These are phyloP conservation scores for Drosophila equinoxialis DNA, from an alignment of 1,140 invertebrate genomes.

Conservation along the genomic window DNA sequence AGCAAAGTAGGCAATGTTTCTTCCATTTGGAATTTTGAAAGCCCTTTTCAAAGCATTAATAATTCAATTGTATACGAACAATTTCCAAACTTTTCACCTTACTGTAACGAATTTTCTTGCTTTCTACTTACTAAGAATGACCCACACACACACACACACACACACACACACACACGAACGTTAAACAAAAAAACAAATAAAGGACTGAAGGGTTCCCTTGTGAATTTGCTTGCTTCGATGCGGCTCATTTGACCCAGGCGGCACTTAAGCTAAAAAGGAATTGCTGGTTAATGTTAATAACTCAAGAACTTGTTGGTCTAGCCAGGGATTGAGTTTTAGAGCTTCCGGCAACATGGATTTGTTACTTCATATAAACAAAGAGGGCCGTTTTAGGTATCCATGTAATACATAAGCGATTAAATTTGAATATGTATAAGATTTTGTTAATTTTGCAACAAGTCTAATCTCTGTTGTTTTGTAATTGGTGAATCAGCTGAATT, in stretches of 20 bases:
- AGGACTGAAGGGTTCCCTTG: slow-evolving; percentile 51
- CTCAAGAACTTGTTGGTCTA: slow-evolving; percentile 61
- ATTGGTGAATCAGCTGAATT: too few species aligned
- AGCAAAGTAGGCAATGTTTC: slow-evolving; percentile 58
- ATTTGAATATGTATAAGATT: too few species aligned
- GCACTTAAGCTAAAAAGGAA: slow-evolving; percentile 31
- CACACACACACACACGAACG: slow-evolving; percentile 21
- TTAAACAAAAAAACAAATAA: slow-evolving; percentile 41
- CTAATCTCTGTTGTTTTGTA: too few species aligned
- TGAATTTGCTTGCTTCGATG: slow-evolving; percentile 59
- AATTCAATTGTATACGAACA: slow-evolving; percentile 48
- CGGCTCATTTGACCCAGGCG: slow-evolving; percentile 62
- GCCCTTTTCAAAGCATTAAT: slow-evolving; percentile 32
- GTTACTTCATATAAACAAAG: background rate
- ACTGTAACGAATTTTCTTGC: slow-evolving; percentile 31
- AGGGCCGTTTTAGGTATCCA: background rate
- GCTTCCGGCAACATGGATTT: slow-evolving; percentile 2
- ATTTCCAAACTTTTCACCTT: slow-evolving; percentile 31
- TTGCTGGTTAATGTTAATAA: slow-evolving; percentile 70
- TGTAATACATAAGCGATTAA: too few species aligned
- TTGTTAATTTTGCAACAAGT: too few species aligned
- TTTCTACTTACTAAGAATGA: slow-evolving; percentile 26
- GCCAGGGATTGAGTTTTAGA: slow-evolving; percentile 11
- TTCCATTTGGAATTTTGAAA: slow-evolving; percentile 11
- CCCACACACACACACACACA: slow-evolving; percentile 29